phyloP scores from a whole-genome alignment of 2,888 invertebrate species.

The Temnothorax unifasciatus region DNA sequence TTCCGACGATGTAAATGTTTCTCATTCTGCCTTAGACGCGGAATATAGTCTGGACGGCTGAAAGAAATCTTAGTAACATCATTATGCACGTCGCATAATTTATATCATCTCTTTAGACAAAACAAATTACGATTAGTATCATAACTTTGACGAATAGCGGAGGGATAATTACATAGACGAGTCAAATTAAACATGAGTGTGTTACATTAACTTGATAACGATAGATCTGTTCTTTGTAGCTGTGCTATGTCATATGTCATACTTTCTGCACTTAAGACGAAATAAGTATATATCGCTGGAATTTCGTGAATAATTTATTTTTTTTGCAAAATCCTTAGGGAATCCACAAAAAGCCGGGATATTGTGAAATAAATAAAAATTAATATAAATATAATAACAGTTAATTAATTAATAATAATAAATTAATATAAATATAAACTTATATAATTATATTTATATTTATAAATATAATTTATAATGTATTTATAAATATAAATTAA shows the following conservation, averaged over 20 bases:
- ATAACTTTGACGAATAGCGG: neutral
- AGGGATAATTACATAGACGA: neutral
- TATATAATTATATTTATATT: too few species aligned
- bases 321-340: too few species aligned
- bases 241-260: neutral
- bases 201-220: slow-evolving; percentile 29
- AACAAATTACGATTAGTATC: slow-evolving; percentile 18
- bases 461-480: too few species aligned
- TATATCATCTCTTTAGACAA: slow-evolving; percentile 37
- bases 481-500: too few species aligned
- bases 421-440: too few species aligned
- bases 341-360: too few species aligned
- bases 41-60: slow-evolving; percentile 69
- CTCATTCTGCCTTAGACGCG: slow-evolving; percentile 64
- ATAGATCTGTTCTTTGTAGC: slow-evolving; percentile 25
- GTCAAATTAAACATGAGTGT: neutral
- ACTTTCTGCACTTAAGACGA: neutral
- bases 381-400: too few species aligned
- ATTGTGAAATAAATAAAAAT: too few species aligned
- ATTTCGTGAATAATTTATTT: too few species aligned
- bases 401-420: too few species aligned
- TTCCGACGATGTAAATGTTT: slow-evolving; percentile 56
- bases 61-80: slow-evolving; percentile 34
- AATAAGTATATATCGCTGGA: neutral
- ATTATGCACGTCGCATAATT: neutral